These are phyloP conservation scores for Pangasianodon hypophthalmus DNA, from an alignment of 2,113 vertebrate genomes.

Conservation along the genomic window DNA sequence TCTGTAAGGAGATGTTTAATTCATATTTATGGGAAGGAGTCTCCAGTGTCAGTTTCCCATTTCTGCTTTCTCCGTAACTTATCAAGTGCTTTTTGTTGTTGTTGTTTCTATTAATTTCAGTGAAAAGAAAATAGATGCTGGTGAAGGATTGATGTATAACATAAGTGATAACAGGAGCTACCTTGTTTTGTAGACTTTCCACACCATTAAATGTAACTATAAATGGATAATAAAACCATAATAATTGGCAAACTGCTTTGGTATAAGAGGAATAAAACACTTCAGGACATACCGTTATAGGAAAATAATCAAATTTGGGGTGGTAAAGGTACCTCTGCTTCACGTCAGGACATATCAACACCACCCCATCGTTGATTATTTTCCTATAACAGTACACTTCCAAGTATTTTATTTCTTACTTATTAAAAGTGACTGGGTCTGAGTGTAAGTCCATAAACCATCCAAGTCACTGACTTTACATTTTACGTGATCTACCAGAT, in stretches of 20 bases:
- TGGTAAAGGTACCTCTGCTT: not conserved
- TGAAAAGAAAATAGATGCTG: too few relatives aligned
- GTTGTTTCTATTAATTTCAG: too few relatives aligned
- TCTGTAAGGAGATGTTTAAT: too few relatives aligned
- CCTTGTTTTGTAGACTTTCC: not conserved
- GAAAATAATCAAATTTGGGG: too few relatives aligned
- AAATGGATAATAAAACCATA: not conserved
- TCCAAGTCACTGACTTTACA: not conserved
- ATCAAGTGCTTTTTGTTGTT: too few relatives aligned
- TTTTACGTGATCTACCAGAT: not conserved
- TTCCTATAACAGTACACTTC: not conserved
- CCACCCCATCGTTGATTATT: not conserved
- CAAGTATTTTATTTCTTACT: not conserved
- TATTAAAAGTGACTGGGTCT: not conserved
- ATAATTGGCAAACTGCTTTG: too few relatives aligned
- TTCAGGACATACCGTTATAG: too few relatives aligned
- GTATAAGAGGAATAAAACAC: not conserved
- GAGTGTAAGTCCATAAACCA: not conserved
- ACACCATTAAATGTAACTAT: not conserved
- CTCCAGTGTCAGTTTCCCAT: too few relatives aligned
- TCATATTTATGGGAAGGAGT: too few relatives aligned
- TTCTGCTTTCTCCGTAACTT: too few relatives aligned
- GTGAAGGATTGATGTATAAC: not conserved
- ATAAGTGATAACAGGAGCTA: not conserved
- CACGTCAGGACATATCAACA: not conserved